Conservation (phyloP, 1,140 invertebrate genomes). For the Brachionus manjavacas region DNA sequence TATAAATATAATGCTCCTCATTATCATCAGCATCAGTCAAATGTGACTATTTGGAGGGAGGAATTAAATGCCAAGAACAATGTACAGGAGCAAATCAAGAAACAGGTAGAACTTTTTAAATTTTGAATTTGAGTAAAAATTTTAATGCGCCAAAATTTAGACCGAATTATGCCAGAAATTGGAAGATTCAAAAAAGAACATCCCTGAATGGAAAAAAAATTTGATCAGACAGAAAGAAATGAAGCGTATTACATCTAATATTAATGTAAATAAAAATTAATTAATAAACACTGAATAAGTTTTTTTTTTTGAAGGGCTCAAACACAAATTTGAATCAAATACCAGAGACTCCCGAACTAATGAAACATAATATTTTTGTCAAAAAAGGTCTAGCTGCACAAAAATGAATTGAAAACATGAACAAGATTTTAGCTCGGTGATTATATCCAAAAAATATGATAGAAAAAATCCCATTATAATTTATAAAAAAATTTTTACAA, state of each 20-base stretch:
- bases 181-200: conserved; percentile 37
- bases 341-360: conserved; percentile 32
- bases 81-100: conserved; percentile 38
- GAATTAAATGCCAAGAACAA: conserved; percentile 26
- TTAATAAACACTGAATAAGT: not conserved
- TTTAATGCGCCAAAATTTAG: not conserved
- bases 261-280: not conserved
- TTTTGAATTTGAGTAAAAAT: not conserved
- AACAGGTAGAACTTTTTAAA: conserved; percentile 4
- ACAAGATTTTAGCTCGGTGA: conserved; percentile 27
- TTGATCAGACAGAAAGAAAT: conserved; percentile 41
- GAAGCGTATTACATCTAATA: conserved; percentile 28
- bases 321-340: conserved; percentile 25
- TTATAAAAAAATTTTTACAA: not conserved
- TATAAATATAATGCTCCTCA: not conserved
- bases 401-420: not conserved
- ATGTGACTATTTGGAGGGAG: conserved; percentile 23
- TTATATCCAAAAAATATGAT: not conserved
- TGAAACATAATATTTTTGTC: conserved; percentile 40
- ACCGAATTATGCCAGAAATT: conserved; percentile 37
- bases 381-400: conserved; percentile 39
- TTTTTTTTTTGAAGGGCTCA: not conserved
- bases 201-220: conserved; percentile 39
- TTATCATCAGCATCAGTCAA: not conserved
- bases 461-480: not conserved